These are phyloP conservation scores for Rhegmatorhina hoffmannsi DNA, from an alignment of 2,113 vertebrate genomes.

Conservation along the genomic window DNA sequence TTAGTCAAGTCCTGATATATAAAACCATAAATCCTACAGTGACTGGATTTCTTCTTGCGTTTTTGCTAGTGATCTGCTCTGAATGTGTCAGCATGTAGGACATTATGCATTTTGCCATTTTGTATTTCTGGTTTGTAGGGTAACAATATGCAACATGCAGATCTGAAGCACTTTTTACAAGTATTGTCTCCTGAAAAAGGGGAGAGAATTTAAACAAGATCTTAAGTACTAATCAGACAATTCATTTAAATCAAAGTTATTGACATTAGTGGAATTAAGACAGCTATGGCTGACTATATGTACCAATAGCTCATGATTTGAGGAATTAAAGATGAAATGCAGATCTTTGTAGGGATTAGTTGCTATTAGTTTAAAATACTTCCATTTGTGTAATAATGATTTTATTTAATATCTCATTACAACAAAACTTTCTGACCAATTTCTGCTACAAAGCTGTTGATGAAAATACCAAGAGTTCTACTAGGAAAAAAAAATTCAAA, in stretches of 20 bases:
- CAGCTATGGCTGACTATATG: not conserved
- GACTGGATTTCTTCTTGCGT: not conserved
- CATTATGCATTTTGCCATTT: not conserved
- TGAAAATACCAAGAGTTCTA: not conserved
- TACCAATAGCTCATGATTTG: not conserved
- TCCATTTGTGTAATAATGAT: not conserved
- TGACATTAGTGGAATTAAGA: not conserved
- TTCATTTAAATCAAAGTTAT: not conserved
- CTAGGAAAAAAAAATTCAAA: not conserved
- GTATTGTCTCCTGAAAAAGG: not conserved
- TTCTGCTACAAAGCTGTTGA: not conserved
- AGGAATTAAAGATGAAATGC: not conserved
- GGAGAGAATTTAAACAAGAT: not conserved
- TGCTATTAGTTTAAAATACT: not conserved
- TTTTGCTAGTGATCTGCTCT: not conserved
- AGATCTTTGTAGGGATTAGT: not conserved
- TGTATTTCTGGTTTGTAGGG: not conserved
- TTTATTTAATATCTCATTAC: not conserved
- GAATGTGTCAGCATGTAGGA: not conserved
- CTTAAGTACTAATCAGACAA: not conserved
- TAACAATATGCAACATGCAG: not conserved
- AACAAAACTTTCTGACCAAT: not conserved
- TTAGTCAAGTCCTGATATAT: not conserved
- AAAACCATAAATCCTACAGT: not conserved
- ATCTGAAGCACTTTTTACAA: not conserved